Percentiles rank a stretch among this genome's conserved stretches.
Evolutionary conservation across 2,113 vertebrate species (phyloP).

Genomic region (Aegithalos caudatus): DNA sequence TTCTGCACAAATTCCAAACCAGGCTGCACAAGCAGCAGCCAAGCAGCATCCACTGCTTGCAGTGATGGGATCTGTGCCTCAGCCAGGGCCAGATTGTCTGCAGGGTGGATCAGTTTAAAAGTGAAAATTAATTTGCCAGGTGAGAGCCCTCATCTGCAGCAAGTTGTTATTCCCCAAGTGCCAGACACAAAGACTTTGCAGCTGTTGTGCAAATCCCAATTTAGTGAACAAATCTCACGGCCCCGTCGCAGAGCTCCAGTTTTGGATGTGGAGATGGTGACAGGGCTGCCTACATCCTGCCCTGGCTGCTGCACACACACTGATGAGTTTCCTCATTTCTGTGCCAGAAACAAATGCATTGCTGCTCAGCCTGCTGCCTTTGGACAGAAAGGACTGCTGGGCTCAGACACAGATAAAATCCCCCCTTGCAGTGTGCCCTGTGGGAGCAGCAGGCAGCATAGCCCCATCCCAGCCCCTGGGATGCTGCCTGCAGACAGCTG

Average conservation of each 20-base stretch:
- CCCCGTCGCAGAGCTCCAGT: fast-evolving
- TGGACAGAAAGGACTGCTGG: not conserved
- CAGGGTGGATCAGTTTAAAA: not conserved
- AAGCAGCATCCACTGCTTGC: not conserved
- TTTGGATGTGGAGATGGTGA: not conserved
- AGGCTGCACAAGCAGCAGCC: not conserved
- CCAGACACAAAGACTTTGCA: conserved; percentile 2
- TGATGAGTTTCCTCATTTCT: not conserved
- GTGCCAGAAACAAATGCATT: not conserved
- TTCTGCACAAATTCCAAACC: conserved; percentile 21
- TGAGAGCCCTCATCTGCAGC: conserved; percentile 22
- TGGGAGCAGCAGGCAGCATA: not conserved
- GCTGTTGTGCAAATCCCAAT: not conserved
- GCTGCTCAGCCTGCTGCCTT: not conserved
- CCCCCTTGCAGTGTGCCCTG: fast-evolving
- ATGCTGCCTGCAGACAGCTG: not conserved
- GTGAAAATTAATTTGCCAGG: conserved; percentile 43
- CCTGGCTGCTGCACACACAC: not conserved
- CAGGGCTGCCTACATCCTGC: not conserved
- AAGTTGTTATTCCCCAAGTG: not conserved
- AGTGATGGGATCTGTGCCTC: not conserved
- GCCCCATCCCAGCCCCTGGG: not conserved
- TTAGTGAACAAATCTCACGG: not conserved
- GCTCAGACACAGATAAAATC: not conserved
- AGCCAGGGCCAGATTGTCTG: not conserved